phyloP scores from a whole-genome alignment of 2,797 vertebrate genomes.

The Sebastes baramenuke region DNA sequence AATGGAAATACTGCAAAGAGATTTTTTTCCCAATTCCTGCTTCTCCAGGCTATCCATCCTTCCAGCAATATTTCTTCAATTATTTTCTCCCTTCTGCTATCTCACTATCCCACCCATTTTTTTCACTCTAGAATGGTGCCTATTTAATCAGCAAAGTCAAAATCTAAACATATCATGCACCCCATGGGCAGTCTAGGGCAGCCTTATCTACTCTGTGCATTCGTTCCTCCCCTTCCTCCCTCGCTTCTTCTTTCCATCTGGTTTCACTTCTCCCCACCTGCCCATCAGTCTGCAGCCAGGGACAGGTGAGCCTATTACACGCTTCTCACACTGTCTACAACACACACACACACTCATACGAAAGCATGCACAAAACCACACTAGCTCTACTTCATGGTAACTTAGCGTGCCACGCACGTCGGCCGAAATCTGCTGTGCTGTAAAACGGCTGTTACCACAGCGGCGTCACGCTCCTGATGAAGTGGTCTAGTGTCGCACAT shows the following conservation, averaged over 20 bases:
- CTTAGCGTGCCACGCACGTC: conserved; percentile 68
- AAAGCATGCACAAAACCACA: conserved; percentile 6
- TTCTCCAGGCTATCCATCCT: neutral
- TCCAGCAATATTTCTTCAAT: neutral
- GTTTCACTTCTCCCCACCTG: conserved; percentile 74
- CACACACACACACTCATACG: conserved; percentile 8
- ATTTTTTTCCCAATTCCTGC: neutral
- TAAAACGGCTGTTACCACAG: conserved; percentile 74
- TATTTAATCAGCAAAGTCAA: neutral
- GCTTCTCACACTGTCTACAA: conserved; percentile 58
- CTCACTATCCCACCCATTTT: neutral
- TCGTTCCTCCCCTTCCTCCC: neutral
- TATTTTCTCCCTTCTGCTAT: neutral
- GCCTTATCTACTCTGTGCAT: conserved; percentile 36
- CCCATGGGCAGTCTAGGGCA: neutral
- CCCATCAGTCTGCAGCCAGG: conserved; percentile 68
- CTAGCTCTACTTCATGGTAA: conserved; percentile 53
- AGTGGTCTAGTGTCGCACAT: conserved; percentile 61
- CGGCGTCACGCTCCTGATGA: conserved; percentile 66
- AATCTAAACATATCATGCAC: conserved; percentile 14
- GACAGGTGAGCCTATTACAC: conserved; percentile 77
- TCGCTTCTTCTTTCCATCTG: conserved; percentile 58
- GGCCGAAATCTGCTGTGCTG: conserved; percentile 61
- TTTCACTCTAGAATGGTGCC: neutral
- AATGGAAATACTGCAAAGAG: neutral